Conservation (phyloP, 2,797 vertebrate species). For the Danio tinwini region DNA sequence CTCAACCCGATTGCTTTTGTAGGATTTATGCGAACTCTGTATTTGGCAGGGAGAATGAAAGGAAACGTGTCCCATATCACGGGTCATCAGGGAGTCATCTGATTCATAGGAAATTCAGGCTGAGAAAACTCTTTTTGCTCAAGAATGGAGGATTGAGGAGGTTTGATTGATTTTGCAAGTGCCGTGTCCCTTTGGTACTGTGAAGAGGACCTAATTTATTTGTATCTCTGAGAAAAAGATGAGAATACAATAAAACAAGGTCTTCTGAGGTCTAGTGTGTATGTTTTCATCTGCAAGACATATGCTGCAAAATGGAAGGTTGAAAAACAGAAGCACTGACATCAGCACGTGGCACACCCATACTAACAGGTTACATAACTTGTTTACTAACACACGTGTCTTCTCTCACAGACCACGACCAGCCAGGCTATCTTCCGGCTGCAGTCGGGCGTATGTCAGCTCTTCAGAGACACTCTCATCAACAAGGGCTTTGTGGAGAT, state of each 20-base stretch:
- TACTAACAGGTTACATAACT: conserved; percentile 3
- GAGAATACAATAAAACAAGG: not conserved
- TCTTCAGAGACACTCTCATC: conserved; percentile 96
- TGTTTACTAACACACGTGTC: conserved; percentile 24
- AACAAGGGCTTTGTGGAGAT: conserved; percentile 98
- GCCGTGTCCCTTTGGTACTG: conserved; percentile 3
- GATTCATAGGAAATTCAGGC: conserved; percentile 23
- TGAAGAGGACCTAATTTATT: conserved; percentile 40
- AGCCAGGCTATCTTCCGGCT: conserved; percentile 96
- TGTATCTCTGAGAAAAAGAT: not conserved
- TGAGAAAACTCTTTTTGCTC: conserved; percentile 22
- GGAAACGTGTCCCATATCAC: conserved; percentile 5
- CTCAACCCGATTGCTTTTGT: conserved; percentile 4
- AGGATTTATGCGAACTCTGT: not conserved
- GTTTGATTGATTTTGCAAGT: conserved; percentile 34
- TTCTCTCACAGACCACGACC: conserved; percentile 87
- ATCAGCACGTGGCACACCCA: not conserved
- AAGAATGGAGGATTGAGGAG: not conserved
- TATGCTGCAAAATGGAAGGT: not conserved
- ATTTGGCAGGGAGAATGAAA: conserved; percentile 19
- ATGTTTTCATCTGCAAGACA: not conserved
- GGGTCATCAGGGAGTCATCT: conserved; percentile 59
- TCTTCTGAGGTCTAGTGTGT: conserved; percentile 11
- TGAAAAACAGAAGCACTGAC: not conserved
- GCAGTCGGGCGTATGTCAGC: conserved; percentile 95